Evolutionary conservation across 2,888 invertebrate species (phyloP).

Genomic region (Morpho deidamia): DNA sequence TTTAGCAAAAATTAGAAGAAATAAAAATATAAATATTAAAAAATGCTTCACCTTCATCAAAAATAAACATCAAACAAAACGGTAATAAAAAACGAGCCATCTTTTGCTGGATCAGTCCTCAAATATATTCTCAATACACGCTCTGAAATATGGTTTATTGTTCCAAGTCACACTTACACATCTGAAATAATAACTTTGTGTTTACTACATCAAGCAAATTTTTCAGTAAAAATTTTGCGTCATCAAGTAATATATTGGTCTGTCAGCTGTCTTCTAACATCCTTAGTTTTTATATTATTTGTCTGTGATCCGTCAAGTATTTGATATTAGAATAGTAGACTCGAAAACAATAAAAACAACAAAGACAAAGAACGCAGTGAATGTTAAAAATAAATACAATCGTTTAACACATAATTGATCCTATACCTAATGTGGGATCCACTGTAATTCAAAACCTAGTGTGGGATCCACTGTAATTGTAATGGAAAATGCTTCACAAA

Average conservation of each 20-base stretch:
- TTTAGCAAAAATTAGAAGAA: not conserved
- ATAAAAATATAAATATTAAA: not conserved
- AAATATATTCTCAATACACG: not conserved
- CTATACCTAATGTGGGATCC: too few relatives aligned
- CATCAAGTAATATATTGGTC: slow-evolving; percentile 29
- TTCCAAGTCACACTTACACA: not conserved
- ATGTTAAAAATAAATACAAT: too few relatives aligned
- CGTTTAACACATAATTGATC: too few relatives aligned
- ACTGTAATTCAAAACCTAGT: too few relatives aligned
- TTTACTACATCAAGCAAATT: slow-evolving; percentile 15
- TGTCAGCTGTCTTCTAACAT: too few relatives aligned
- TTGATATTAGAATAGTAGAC: too few relatives aligned
- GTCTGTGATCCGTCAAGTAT: too few relatives aligned
- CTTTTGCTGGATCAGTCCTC: slow-evolving; percentile 2
- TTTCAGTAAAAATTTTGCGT: slow-evolving; percentile 35
- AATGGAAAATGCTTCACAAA: too few relatives aligned
- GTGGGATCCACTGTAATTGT: too few relatives aligned
- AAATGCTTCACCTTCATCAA: slow-evolving; percentile 30
- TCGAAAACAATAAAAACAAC: too few relatives aligned
- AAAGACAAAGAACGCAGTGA: too few relatives aligned
- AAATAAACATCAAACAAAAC: slow-evolving; percentile 44
- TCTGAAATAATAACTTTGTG: slow-evolving; percentile 3
- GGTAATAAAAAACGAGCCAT: slow-evolving; percentile 44
- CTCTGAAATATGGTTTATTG: not conserved
- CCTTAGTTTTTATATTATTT: too few relatives aligned